Evolutionary conservation across 2,888 invertebrate genomes (phyloP).

Genomic region (Phasia obesa): DNA sequence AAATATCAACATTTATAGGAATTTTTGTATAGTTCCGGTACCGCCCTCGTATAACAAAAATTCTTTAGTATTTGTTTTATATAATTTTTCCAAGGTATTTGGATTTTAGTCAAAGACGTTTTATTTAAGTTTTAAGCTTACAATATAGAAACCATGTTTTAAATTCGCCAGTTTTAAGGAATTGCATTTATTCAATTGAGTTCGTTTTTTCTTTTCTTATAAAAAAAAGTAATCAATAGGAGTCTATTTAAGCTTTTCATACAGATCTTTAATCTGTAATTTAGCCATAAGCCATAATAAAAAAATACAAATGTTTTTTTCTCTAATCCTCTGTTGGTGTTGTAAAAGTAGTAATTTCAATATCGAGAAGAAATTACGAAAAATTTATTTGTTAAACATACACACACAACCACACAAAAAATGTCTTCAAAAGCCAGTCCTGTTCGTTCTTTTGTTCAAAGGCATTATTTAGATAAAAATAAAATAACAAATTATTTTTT

Average conservation of each 20-base stretch:
- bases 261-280: slow-evolving; percentile 68
- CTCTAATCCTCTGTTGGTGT: slow-evolving; percentile 6
- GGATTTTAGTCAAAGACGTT: slow-evolving; percentile 42
- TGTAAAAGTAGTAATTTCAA: slow-evolving; percentile 68
- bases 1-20: no score
- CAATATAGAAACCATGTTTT: slow-evolving; percentile 16
- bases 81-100: no score
- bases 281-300: slow-evolving; percentile 66
- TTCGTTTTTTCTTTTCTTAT: slow-evolving; percentile 6
- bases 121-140: slow-evolving; percentile 22
- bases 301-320: slow-evolving; percentile 26
- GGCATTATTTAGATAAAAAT: slow-evolving; percentile 58
- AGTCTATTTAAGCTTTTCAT: slow-evolving; percentile 59
- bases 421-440: slow-evolving; percentile 53
- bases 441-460: slow-evolving; percentile 60
- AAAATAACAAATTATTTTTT: slow-evolving; percentile 62
- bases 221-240: slow-evolving; percentile 28
- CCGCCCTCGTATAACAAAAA: slow-evolving; percentile 5
- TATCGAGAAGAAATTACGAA: slow-evolving; percentile 61
- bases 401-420: slow-evolving; percentile 42
- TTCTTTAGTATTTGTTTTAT: neutral
- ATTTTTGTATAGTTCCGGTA: neutral
- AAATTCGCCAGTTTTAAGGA: slow-evolving; percentile 9
- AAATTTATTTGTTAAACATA: slow-evolving; percentile 66
- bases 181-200: slow-evolving; percentile 38